Base-by-base conservation (phyloP, 2,797 vertebrate genomes). In the Crocidura indochinensis region DNA sequence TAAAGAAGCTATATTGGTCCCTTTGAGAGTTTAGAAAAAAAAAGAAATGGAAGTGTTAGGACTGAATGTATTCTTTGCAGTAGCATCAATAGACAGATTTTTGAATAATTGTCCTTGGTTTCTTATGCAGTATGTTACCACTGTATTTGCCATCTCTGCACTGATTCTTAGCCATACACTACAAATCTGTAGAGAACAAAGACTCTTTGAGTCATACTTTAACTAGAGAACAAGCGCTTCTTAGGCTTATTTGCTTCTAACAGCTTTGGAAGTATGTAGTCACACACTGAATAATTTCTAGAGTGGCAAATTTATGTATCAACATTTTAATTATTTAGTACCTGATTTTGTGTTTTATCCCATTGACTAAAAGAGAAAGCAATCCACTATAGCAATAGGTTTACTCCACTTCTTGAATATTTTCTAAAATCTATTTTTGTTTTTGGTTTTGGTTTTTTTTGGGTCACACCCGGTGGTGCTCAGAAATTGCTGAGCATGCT, bases 241-340 rank as follows among this genome's bases (percentile, higher is more conserved):
- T 85, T 91, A 73, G 72, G 24, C 47, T 91, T 76, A 64, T 49
- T 82, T 80, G 69, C 11, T 84, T 46, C 76, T 85, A 72, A 82
- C 38, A 12, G 22, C 19, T 86, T 65, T 88, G 60, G 75, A 67
- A 77, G 76, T 81, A 64, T 71, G 62, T 72, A 71, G 47, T 10
- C 27, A 62, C 24, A 80, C 1, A 14, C 7, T 93, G 51, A 86
- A 69, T 69, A 75, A 64, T 89, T 89, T 79, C 67, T 79, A 87
- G 71, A 56, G 29, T 79, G 68, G 46, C 3, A 89, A 89, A 72
- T 88, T 91, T 82, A 76, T 11, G 75, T 83, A 91, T 83, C 14
- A 71, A 64, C 17, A 47, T 83, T 77, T 83, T 91, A 53, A 85
- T 75, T 62, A 81, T 86, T 83, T 78, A 86, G 56, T 87, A 75